Percentiles rank a stretch among this genome's conserved stretches.
Conservation (phyloP, 2,888 invertebrate genomes). For the Subacronicta megacephala region DNA sequence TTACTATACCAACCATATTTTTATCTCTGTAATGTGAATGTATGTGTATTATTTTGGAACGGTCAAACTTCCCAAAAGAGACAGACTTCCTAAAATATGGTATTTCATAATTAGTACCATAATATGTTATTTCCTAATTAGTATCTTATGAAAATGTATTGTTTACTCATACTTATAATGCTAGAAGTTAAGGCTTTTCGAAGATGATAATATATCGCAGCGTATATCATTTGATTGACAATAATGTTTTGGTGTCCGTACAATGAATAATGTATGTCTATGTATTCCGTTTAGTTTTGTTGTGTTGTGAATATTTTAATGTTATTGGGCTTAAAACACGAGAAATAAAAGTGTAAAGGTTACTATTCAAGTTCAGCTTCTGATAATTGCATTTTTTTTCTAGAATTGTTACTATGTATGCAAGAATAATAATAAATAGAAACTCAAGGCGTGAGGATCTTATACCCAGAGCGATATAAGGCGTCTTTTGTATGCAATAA, state of each 20-base stretch:
- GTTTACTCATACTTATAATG: constrained; percentile 34
- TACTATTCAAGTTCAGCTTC: not conserved
- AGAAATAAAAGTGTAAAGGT: constrained; percentile 3
- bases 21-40: no score
- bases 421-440: not conserved
- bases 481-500: not conserved
- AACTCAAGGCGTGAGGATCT: not conserved
- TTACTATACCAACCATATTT: no score
- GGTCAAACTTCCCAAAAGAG: no score
- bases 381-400: constrained; percentile 10
- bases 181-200: constrained; percentile 48
- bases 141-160: constrained; percentile 50
- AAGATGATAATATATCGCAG: constrained; percentile 33
- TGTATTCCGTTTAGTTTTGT: constrained; percentile 4
- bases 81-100: constrained; percentile 13
- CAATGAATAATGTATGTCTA: constrained; percentile 11
- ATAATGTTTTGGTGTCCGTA: constrained; percentile 53
- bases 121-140: constrained; percentile 27
- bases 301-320: constrained; percentile 2
- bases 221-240: constrained; percentile 65
- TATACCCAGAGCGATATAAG: not conserved
- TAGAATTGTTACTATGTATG: not conserved
- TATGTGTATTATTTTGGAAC: no score
- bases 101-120: constrained; percentile 40
- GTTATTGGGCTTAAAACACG: not conserved